phyloP scores from a whole-genome alignment of 2,888 invertebrate genomes.

The Poecilus cupreus region DNA sequence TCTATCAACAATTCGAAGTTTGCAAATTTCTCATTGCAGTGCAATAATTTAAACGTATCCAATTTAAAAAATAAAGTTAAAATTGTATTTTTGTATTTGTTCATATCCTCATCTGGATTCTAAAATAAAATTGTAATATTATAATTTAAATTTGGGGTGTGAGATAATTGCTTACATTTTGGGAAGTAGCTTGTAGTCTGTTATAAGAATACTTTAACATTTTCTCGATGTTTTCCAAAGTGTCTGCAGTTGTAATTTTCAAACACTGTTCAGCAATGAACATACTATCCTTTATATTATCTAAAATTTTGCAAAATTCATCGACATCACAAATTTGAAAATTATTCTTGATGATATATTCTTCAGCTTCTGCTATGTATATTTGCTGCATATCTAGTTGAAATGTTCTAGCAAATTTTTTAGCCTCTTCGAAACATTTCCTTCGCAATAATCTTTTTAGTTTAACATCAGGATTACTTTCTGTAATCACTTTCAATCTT shows the following conservation, averaged over 20 bases:
- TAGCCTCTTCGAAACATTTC: constrained; percentile 73
- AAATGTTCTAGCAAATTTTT: constrained; percentile 72
- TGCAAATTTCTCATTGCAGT: constrained; percentile 62
- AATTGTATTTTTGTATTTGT: constrained; percentile 46
- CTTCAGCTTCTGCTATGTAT: constrained; percentile 71
- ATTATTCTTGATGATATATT: constrained; percentile 67
- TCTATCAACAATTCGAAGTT: constrained; percentile 64
- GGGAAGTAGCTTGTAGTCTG: constrained; percentile 63
- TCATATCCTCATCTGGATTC: constrained; percentile 29
- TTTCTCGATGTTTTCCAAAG: constrained; percentile 67
- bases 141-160: neutral
- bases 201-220: constrained; percentile 69
- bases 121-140: neutral
- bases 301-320: constrained; percentile 69
- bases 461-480: constrained; percentile 73
- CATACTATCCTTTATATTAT: constrained; percentile 71
- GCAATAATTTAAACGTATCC: constrained; percentile 71
- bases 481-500: constrained; percentile 68
- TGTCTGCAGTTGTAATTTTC: constrained; percentile 67
- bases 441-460: constrained; percentile 72
- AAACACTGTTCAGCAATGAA: constrained; percentile 73
- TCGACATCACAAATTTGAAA: constrained; percentile 68
- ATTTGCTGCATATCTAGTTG: constrained; percentile 70
- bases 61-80: constrained; percentile 67
- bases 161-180: constrained; percentile 29